Evolutionary conservation across 2,113 vertebrate genomes (phyloP), one percentile per base, ranked within the genome.

Genomic region (Hypocryptadius cinnamomeus): DNA sequence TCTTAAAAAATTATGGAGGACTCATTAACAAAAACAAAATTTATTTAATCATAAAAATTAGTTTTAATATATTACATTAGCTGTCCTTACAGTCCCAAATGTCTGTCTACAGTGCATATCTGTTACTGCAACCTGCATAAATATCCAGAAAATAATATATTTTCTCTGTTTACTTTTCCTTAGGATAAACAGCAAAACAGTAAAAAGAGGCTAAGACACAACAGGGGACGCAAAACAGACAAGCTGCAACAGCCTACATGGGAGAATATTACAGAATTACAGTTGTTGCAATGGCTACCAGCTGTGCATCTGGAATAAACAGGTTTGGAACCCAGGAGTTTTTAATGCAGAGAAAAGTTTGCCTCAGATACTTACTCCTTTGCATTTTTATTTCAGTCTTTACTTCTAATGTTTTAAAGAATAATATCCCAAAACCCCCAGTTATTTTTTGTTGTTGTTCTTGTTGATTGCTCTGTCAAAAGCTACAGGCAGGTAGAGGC

Each of bases 231-330:
- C 23, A 87, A 90, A 96, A 61, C 60, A 95, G 87, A 93, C 87
- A 91, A 82, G 53, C 72, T 85, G 40, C 86, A 95, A 80, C 93
- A 91, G 80, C 80, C 83, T 97, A 68, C 74, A 51, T 91, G 92
- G 91, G 87, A 96, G 85, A 85, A 85, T 94, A 89, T 97, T 96
- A 95, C 76, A 81, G 91, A 96, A 93, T 97, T 90, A 97, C 95
- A 72, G 95, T 93, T 95, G 87, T 94, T 93, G 72, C 86, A 95
- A 60, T 72, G 88, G 70, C 90, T 78, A 93, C 92, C 96, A 97
- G 95, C 96, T 96, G 95, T 94, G 96, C 85, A 93, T 97, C 78
- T 87, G 70, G 82, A 97, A 96, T 94, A 88, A 98, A 66, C 74
- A 92, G 65, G 77, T 93, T 96, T 94, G 25, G 79, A 91, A 89